Evolutionary conservation across 2,888 invertebrate species (phyloP), one percentile per base, ranked within the genome.

Genomic region (Mimachlamys varia): DNA sequence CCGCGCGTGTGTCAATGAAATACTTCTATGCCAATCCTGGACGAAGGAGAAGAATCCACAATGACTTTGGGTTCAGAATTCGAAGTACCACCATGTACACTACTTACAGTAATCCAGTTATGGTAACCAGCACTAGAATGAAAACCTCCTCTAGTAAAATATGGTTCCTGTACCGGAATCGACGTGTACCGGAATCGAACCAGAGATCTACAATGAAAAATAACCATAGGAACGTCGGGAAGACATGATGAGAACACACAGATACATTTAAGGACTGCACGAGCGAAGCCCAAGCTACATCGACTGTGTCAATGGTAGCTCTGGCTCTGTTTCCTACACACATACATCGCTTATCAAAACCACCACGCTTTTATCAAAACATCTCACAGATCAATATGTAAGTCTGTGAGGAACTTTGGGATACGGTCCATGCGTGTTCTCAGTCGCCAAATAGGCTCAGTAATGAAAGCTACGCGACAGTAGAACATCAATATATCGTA

Each of bases 301-400:
- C 76, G 33, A 76, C 76, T 33, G 76, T 76, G 76, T 33, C 76
- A 58, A 19, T 58, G 58, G 19, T 22, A 33, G 27, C 33, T 19
- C 33, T 33, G 33, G 76, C 76, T 44, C 44, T 44, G 44, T 44
- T 3, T 44, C 44, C 44, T 44, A 76, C 76, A 33, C 27, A 76
- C 33, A 76, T 76, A 76, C 33, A 76, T 27, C 76, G 27, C 76
- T 76, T 76, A 76, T 76, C 76, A 76, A 76, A 76, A 76, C 76
- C 76, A 76, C 33, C 76, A 33, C 76, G 76, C 76, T 76, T 76
- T 76, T 76, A 76, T 76, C 76, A 76, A 76, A 76, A 76, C 33
- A 76, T 76, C 76, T 76, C 33, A 22, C 33, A 15, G 76, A 76
- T 76, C 76, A 76, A 76, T 76, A 76, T 22, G 3, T 76, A 76